Base-by-base conservation (phyloP, 2,888 invertebrate genomes). In the Synanthedon myopaeformis region DNA sequence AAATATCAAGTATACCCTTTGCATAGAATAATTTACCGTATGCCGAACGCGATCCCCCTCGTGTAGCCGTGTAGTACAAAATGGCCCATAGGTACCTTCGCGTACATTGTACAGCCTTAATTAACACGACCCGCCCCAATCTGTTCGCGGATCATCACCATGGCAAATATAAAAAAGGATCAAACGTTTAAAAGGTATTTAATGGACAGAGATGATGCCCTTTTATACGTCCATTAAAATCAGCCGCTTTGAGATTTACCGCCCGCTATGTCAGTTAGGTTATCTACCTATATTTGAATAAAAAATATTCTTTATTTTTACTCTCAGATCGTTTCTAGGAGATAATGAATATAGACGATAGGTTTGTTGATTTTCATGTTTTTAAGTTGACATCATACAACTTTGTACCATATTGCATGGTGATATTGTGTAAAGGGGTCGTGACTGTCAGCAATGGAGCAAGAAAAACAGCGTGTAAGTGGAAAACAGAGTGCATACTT, bases 101-200 rank as follows among this genome's bases (percentile, higher is more conserved):
- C 50, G 53, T 49, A 49, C 49, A 49, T 49, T 59, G 59, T 62
- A 66, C 60, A 62, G 62, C 70, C 66, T 77, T 83, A 82, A 86
- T 86, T 82, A 84, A 74, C 76, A 70, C 65, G 69, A 65, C 62
- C 67, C 68, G 63, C 62, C 69, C 74, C 74, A 78, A 82, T 82
- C 78, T 76, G 79, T 67, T 72, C 76, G 74, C 70, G 71, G 79
- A 79, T 82, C 76, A 82, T 79, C 77, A 73, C 76, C 58, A 79
- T 65, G 65, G 79, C 74, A 83, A 84, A 86, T 81, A 81, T 76
- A 83, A 84, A 86, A 83, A 85, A 80, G 84, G 87, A 87, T 87
- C 87, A 86, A 87, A 86, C 85, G 80, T 81, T 86, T 86, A 82
- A 83, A 86, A 84, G 79, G 81, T 85, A 85, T 86, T 83, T 85